Percentiles rank a stretch among this genome's conserved stretches.
phyloP scores from a whole-genome alignment of 2,888 invertebrate species.

The Campoplex nolae region DNA sequence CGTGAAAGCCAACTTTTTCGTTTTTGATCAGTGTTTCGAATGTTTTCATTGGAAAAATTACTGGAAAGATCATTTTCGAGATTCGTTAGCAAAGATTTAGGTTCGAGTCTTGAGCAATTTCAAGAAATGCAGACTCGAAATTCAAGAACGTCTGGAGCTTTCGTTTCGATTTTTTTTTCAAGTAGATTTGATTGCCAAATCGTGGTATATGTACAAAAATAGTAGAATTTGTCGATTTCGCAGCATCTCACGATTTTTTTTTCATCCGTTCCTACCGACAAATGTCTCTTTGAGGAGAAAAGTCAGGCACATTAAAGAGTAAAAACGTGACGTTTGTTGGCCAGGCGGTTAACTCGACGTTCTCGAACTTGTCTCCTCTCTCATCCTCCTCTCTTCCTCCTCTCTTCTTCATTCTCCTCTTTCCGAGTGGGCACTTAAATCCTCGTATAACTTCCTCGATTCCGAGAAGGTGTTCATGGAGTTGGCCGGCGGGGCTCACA shows the following conservation, averaged over 20 bases:
- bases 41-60: background rate
- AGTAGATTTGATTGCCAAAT: no score
- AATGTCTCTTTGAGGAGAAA: slow-evolving; percentile 51
- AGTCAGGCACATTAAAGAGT: slow-evolving; percentile 63
- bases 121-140: no score
- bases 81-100: no score
- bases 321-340: slow-evolving; percentile 34
- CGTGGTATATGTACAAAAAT: no score
- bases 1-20: no score
- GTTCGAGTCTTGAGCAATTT: no score
- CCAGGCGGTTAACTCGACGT: background rate
- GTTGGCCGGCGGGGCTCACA: slow-evolving; percentile 1
- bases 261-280: slow-evolving; percentile 18
- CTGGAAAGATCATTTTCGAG: no score
- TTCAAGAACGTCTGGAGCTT: no score
- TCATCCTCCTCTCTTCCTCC: background rate
- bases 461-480: slow-evolving; percentile 64
- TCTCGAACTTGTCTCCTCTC: background rate
- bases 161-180: no score
- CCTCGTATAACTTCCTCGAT: slow-evolving; percentile 70
- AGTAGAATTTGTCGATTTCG: background rate
- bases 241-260: background rate
- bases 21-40: no score
- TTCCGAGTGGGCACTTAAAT: slow-evolving; percentile 71
- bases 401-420: slow-evolving; percentile 10